These are phyloP conservation scores for Nibea coibor DNA, from an alignment of 2,113 vertebrate genomes.

Conservation along the genomic window DNA sequence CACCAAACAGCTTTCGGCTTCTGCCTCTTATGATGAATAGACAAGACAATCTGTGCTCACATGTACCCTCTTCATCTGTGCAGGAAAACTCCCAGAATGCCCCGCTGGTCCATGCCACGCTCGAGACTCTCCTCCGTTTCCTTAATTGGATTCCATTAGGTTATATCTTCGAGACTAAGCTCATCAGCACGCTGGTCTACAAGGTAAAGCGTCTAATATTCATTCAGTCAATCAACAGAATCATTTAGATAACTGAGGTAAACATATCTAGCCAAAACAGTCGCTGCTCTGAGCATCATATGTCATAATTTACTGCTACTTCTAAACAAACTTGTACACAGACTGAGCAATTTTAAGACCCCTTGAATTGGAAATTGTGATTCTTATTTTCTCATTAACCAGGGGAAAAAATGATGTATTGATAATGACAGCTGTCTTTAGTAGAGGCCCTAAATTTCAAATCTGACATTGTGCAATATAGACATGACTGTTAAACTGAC, in stretches of 20 bases:
- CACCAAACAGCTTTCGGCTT: not conserved
- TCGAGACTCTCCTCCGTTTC: constrained; percentile 95
- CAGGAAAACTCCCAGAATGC: constrained; percentile 98
- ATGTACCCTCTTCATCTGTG: not conserved
- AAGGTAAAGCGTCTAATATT: constrained; percentile 84
- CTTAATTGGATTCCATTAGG: constrained; percentile 98
- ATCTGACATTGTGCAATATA: not conserved
- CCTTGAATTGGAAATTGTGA: not conserved
- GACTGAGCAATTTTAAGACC: not conserved
- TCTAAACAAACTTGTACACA: not conserved
- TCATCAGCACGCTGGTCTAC: constrained; percentile 97
- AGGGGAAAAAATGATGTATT: not conserved
- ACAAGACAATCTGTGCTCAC: not conserved
- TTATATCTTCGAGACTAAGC: constrained; percentile 98
- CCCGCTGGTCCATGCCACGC: constrained; percentile 94
- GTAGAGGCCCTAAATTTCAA: not conserved
- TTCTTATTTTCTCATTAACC: not conserved
- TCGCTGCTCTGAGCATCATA: not conserved
- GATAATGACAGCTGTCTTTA: not conserved
- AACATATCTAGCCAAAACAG: not conserved
- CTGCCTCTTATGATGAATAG: not conserved
- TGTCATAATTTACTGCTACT: not conserved
- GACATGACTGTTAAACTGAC: not conserved
- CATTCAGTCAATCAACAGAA: too few species aligned
- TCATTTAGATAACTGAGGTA: too few species aligned